Evolutionary conservation across 2,888 invertebrate species (phyloP), one percentile per base, ranked within the genome.

Genomic region (Allophyes oxyacanthae): DNA sequence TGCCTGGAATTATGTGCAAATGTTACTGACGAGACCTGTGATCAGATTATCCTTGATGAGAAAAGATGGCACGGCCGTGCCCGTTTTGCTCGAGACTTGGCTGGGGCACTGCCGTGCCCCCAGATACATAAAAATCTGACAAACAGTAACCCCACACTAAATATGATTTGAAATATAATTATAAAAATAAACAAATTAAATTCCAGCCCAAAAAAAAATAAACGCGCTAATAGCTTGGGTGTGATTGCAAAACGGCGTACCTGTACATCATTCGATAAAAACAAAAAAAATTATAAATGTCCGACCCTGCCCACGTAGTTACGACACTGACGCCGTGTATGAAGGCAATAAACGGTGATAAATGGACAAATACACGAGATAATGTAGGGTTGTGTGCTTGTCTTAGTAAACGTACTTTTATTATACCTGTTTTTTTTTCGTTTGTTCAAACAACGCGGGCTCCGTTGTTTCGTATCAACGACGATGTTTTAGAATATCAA

Each of bases 301-400:
- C 20, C 42, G 50, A 42, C 4, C 46, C 53, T 70, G 62, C 74
- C 74, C 52, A 62, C 61, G 41, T 49, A 51, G 58, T 72, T 59
- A 69, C 61, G 37, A 50, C 56, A 61, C 50, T 20, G 50, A 33
- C 26, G 11, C 45, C 11, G 34, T 33, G 49, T 59, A 70, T 64
- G 61, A 64, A 48, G 42, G 71, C 56, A 59, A 72, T 72, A 72
- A 73, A 62, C 56, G 44, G 48, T 65, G 71, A 70, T 72, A 73
- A 72, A 72, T 73, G 71, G 37, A 54, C 48, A 49, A 70, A 65
- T 46, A 49, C 46, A 59, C 46, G 69, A 63, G 65, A 66, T 66
- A 66, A 66, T 66, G 14, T 28, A 42, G 52, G 65, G 69, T 36
- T 65, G 59, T 52, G 69, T 52, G 11, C 46, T 55, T 36, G 20